phyloP scores from a whole-genome alignment of 1,140 invertebrate genomes.

The Meloidogyne hapla region DNA sequence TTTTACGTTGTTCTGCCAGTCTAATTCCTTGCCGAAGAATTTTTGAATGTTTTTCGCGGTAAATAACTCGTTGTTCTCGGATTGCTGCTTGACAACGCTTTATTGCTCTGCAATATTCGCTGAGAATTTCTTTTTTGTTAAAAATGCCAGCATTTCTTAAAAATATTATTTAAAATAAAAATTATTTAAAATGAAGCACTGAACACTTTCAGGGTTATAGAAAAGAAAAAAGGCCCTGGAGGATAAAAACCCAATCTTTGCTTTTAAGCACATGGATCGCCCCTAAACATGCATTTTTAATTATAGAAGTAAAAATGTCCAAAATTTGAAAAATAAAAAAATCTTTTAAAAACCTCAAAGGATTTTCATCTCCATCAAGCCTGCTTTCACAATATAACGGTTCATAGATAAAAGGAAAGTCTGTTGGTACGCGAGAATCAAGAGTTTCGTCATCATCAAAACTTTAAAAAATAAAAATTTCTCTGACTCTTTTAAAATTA shows the following conservation, averaged over 20 bases:
- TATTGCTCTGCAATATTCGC: neutral
- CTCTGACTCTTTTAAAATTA: neutral
- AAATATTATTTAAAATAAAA: neutral
- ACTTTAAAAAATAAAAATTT: neutral
- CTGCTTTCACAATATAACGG: slow-evolving; percentile 24
- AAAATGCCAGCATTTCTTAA: slow-evolving; percentile 8
- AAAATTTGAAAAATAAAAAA: neutral
- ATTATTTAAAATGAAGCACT: neutral
- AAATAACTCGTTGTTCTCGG: slow-evolving; percentile 15
- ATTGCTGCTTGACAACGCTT: slow-evolving; percentile 3
- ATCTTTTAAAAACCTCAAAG: slow-evolving; percentile 2
- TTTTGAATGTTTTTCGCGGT: slow-evolving; percentile 14
- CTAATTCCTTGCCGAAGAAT: slow-evolving; percentile 1
- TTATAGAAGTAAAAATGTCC: too few relatives aligned
- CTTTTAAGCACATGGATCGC: too few relatives aligned
- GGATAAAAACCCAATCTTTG: too few relatives aligned
- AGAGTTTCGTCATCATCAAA: slow-evolving; percentile 23
- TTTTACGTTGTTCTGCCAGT: neutral
- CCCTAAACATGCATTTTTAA: too few relatives aligned
- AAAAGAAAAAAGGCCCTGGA: too few relatives aligned
- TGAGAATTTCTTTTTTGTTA: slow-evolving; percentile 14
- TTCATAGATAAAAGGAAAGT: slow-evolving; percentile 25
- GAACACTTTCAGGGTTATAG: too few relatives aligned
- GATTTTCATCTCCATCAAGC: slow-evolving; percentile 21
- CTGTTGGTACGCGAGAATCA: neutral